phyloP scores from a whole-genome alignment of 2,113 vertebrate species.

The Ancistrus triradiatus region DNA sequence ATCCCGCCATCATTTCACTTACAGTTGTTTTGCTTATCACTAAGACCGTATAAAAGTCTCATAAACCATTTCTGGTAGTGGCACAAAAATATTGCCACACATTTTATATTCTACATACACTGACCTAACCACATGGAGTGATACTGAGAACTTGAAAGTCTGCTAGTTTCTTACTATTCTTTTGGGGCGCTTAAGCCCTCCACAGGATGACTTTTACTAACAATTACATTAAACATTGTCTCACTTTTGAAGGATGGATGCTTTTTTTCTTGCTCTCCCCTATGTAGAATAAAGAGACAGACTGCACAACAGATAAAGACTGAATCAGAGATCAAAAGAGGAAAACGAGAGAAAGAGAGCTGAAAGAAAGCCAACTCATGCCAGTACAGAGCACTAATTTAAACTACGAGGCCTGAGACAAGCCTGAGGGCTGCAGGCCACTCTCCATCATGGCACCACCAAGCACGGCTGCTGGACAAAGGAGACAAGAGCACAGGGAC shows the following conservation, averaged over 20 bases:
- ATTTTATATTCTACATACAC: background rate
- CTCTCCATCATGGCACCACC: constrained; percentile 21
- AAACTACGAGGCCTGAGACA: constrained; percentile 42
- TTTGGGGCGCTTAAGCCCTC: too few relatives aligned
- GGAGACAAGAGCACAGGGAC: constrained; percentile 19
- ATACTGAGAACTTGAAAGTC: too few relatives aligned
- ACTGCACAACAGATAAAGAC: constrained; percentile 6
- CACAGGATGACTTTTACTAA: background rate
- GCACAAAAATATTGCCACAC: background rate
- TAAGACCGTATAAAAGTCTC: background rate
- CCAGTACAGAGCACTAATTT: constrained; percentile 28
- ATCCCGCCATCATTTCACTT: constrained; percentile 1
- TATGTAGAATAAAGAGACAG: constrained; percentile 7
- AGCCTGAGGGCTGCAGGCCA: constrained; percentile 29
- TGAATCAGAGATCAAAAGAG: constrained; percentile 5
- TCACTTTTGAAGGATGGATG: background rate
- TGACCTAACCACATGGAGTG: too few relatives aligned
- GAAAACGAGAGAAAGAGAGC: too few relatives aligned
- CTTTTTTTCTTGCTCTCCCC: background rate
- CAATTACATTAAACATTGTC: constrained; percentile 1
- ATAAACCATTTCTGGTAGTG: background rate
- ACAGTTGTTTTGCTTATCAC: background rate
- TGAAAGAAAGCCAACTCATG: constrained; percentile 18
- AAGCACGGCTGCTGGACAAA: constrained; percentile 16
- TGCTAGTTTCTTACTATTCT: too few relatives aligned